A percentile compares a stretch with the other conserved stretches of the same genome.
Evolutionary conservation across 2,888 invertebrate genomes (phyloP).

Genomic region (Rotaria sp.): DNA sequence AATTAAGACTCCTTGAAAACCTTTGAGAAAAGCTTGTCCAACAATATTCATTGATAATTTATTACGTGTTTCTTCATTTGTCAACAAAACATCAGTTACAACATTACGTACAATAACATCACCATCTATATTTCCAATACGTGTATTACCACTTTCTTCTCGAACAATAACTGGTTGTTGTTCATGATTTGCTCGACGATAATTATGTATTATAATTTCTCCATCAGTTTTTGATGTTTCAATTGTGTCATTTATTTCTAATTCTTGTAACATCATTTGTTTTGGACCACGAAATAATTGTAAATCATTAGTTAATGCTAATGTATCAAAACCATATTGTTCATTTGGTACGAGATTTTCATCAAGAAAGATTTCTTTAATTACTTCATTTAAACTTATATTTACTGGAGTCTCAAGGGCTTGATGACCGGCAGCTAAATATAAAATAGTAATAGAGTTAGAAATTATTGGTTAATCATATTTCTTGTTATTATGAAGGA

Average conservation of each 20-base stretch:
- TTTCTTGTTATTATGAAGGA: too few species aligned
- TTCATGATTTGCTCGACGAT: not conserved
- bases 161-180: not conserved
- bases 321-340: constrained; percentile 25
- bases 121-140: constrained; percentile 10
- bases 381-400: not conserved
- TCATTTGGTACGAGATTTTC: not conserved
- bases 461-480: too few species aligned
- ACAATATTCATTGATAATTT: constrained; percentile 36
- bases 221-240: not conserved
- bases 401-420: not conserved
- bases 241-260: not conserved
- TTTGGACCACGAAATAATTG: constrained; percentile 29
- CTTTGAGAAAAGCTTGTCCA: constrained; percentile 38
- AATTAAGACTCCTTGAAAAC: constrained; percentile 32
- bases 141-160: constrained; percentile 20
- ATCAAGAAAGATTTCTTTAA: not conserved
- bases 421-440: constrained; percentile 27
- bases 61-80: not conserved
- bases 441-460: not conserved
- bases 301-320: constrained; percentile 4
- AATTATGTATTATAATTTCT: not conserved
- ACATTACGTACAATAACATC: constrained; percentile 25
- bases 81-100: not conserved
- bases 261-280: constrained; percentile 22